Evolutionary conservation across 2,113 vertebrate species (phyloP).

Genomic region (Tragelaphus buxtoni): DNA sequence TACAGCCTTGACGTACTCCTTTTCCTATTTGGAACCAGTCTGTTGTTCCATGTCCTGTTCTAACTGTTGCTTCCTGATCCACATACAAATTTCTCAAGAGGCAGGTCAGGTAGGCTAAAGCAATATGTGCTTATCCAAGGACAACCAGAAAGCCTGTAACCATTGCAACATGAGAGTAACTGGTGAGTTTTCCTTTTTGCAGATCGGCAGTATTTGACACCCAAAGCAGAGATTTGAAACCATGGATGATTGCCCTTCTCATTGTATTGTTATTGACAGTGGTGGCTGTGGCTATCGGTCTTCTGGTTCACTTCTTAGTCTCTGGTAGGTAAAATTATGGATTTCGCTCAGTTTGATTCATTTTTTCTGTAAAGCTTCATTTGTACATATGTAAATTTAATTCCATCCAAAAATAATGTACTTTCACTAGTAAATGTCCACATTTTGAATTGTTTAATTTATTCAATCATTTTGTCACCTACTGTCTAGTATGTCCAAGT

Average conservation of each 20-base stretch:
- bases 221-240: neutral
- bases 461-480: neutral
- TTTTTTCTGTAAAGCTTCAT: neutral
- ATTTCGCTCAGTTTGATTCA: neutral
- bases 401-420: neutral
- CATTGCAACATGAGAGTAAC: neutral
- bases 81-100: too few relatives aligned
- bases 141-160: neutral
- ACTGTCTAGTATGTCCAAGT: neutral
- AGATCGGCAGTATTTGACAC: neutral
- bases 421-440: neutral
- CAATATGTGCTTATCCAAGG: neutral
- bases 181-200: neutral
- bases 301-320: constrained; percentile 34
- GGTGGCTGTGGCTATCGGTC: neutral
- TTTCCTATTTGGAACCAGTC: too few relatives aligned
- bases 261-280: neutral
- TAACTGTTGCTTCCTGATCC: too few relatives aligned
- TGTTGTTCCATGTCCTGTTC: too few relatives aligned
- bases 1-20: too few relatives aligned
- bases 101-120: neutral
- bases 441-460: neutral
- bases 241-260: constrained; percentile 21
- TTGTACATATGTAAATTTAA: neutral
- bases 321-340: constrained; percentile 43